Evolutionary conservation across 2,888 invertebrate genomes (phyloP), one percentile per base, ranked within the genome.

Genomic region (Sisyra terminalis): DNA sequence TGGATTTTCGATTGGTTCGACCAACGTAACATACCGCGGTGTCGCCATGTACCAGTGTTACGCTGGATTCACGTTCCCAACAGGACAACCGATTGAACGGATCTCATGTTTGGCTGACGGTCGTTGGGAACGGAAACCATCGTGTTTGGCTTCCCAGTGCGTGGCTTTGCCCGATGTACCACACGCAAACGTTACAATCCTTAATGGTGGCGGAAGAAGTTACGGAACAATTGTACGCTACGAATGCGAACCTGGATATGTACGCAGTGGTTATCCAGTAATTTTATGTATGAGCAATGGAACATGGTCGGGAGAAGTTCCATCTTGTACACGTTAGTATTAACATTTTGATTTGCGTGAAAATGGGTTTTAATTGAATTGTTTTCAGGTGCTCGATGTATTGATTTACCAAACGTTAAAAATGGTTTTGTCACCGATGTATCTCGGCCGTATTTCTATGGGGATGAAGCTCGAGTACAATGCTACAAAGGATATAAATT

Each of bases 31-130:
- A 1, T 96, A 88, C 57, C 75, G 80, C 47, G 94, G 93, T 29
- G 72, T 88, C 49, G 93, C 93, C 43, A 90, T 88, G 59, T 96
- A 94, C 59, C 92, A 93, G 57, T 96, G 94, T 58, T 94, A 96
- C 59, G 92, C 93, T 42, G 94, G 92, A 35, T 93, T 93, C 57
- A 88, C 88, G 40, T 94, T 96, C 56, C 79, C 89, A 4, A 85
- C 88, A 40, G 83, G 84, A 41, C 72, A 80, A 51, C 86, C 87
- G 0, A 84, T 86, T 45, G 92, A 92, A 63, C 80, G 78, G 56
- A 88, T 92, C 50, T 83, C 87, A 6, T 93, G 92, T 55, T 67
- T 88, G 46, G 79, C 88, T 44, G 87, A 89, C 58, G 92, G 92
- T 3, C 71, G 82, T 55, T 92, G 92, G 92, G 90, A 90, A 59